These are phyloP conservation scores for Mantis religiosa DNA, from an alignment of 2,888 invertebrate species.

Conservation along the genomic window DNA sequence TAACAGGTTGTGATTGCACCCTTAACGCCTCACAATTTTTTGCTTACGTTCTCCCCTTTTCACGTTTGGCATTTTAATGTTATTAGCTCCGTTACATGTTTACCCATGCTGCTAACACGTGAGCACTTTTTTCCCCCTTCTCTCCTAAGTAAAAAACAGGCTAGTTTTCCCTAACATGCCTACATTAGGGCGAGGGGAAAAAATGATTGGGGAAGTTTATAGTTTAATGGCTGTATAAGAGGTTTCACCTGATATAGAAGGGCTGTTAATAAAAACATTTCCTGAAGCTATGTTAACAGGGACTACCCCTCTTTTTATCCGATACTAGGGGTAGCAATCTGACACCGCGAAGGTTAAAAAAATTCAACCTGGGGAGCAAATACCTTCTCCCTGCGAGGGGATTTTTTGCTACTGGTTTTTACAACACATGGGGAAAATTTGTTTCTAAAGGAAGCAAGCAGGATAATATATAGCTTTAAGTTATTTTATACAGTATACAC, in stretches of 20 bases:
- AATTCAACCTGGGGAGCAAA: background rate
- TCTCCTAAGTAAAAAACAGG: background rate
- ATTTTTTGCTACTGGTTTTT: constrained; percentile 15
- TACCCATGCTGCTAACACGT: background rate
- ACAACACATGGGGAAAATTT: background rate
- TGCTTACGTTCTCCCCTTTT: background rate
- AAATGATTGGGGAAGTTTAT: background rate
- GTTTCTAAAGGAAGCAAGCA: background rate
- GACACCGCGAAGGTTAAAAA: constrained; percentile 9
- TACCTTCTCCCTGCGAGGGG: background rate
- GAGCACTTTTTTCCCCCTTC: background rate
- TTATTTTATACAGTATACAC: background rate
- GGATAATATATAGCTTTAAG: background rate
- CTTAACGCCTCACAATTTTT: background rate
- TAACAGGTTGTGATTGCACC: background rate
- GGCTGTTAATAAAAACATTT: constrained; percentile 14
- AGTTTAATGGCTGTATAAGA: constrained; percentile 13
- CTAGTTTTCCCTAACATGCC: too few relatives aligned
- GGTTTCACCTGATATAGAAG: constrained; percentile 11
- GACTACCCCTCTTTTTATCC: background rate
- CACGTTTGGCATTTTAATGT: background rate
- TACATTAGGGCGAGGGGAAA: background rate
- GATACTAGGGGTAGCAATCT: background rate
- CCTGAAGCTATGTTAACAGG: constrained; percentile 8
- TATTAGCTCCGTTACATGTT: background rate